Conservation (phyloP, 2,888 invertebrate species). For the Rhaphigaster nebulosa region DNA sequence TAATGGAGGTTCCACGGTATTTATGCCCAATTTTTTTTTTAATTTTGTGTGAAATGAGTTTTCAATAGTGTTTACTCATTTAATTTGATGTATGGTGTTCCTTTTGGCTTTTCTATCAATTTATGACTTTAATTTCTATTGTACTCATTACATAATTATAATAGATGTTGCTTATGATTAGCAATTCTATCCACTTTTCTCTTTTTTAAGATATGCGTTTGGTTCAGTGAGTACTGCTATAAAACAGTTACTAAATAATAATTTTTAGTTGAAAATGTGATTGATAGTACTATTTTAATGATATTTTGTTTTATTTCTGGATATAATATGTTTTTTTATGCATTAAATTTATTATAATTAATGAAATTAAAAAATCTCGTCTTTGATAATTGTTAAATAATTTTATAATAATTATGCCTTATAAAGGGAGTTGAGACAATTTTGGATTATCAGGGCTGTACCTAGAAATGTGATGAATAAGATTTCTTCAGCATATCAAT, state of each 20-base stretch:
- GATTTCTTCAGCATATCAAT: slow-evolving; percentile 34
- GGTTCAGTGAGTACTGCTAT: background rate
- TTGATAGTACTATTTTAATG: background rate
- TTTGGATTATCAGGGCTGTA: background rate
- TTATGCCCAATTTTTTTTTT: background rate
- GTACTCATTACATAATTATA: background rate
- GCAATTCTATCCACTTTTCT: background rate
- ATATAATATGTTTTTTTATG: background rate
- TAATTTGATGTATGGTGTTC: background rate
- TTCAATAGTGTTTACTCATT: background rate
- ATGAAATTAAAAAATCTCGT: background rate
- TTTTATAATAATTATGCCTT: background rate
- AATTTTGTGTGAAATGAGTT: background rate
- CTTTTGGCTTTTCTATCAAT: background rate
- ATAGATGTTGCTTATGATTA: background rate
- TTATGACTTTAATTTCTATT: background rate
- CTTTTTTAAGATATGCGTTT: background rate
- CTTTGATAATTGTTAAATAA: background rate
- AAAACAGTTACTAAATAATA: background rate
- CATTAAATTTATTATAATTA: background rate
- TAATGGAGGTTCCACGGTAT: background rate
- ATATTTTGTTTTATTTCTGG: background rate
- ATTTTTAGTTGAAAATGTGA: background rate
- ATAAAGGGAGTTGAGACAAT: background rate
- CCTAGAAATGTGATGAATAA: slow-evolving; percentile 11